phyloP scores from a whole-genome alignment of 2,797 vertebrate genomes.

The Toxotes lorentzi region DNA sequence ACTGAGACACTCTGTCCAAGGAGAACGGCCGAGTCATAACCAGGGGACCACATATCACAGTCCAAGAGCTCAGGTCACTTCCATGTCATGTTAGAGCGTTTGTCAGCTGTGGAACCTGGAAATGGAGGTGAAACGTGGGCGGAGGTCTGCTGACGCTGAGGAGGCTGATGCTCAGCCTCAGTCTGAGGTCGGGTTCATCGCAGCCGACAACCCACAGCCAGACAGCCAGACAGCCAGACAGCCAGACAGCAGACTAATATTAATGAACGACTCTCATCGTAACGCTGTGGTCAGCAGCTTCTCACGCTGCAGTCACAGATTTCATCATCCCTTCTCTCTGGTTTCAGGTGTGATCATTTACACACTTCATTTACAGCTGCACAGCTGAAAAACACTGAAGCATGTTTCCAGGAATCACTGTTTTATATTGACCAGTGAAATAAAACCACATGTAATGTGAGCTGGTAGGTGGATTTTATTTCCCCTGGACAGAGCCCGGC shows the following conservation, averaged over 20 bases:
- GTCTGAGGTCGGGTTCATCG: constrained; percentile 31
- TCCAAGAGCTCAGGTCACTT: constrained; percentile 53
- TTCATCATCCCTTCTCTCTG: neutral
- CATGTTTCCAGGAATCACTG: constrained; percentile 26
- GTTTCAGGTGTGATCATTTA: constrained; percentile 8
- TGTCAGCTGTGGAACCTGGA: constrained; percentile 70
- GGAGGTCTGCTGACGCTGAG: constrained; percentile 54
- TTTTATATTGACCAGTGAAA: neutral
- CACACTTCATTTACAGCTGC: constrained; percentile 5
- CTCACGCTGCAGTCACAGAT: constrained; percentile 1
- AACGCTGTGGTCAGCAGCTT: constrained; percentile 18
- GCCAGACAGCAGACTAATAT: constrained; percentile 30
- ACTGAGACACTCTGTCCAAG: constrained; percentile 22
- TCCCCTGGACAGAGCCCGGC: neutral
- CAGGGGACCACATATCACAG: constrained; percentile 25
- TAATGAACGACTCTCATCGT: constrained; percentile 27
- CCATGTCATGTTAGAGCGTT: constrained; percentile 57
- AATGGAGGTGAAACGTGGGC: constrained; percentile 56
- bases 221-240: constrained; percentile 11
- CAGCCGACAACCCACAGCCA: neutral
- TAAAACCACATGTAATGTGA: neutral
- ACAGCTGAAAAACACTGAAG: constrained; percentile 18
- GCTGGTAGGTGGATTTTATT: neutral
- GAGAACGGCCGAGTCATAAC: constrained; percentile 20
- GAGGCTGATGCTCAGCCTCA: constrained; percentile 38